phyloP scores from a whole-genome alignment of 2,797 vertebrate genomes.

The Protosalanx chinensis region DNA sequence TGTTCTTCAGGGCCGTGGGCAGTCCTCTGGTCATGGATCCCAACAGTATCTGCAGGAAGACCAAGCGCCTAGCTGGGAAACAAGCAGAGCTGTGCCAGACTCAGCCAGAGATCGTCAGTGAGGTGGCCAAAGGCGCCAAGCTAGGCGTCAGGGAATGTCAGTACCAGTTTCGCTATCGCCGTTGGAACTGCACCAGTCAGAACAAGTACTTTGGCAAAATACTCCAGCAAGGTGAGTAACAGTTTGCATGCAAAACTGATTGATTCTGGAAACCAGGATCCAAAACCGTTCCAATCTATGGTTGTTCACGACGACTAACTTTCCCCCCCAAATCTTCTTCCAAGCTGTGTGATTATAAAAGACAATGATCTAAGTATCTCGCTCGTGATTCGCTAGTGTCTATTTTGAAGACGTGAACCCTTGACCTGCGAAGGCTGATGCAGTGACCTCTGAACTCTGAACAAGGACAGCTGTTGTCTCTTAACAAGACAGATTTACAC shows the following conservation, averaged over 20 bases:
- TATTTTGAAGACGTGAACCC: constrained; percentile 31
- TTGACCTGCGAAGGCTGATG: constrained; percentile 50
- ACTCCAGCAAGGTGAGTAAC: constrained; percentile 90
- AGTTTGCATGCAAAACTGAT: neutral
- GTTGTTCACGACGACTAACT: neutral
- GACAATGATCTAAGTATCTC: constrained; percentile 14
- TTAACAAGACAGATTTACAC: constrained; percentile 65
- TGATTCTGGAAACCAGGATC: neutral
- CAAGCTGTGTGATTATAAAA: neutral
- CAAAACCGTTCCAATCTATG: neutral
- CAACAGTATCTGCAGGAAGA: constrained; percentile 98
- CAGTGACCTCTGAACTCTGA: constrained; percentile 53
- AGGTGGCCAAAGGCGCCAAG: constrained; percentile 92
- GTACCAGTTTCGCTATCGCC: constrained; percentile 94
- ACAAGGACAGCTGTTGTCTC: constrained; percentile 77
- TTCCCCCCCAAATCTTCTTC: neutral
- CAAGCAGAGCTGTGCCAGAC: constrained; percentile 95
- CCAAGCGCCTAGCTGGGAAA: constrained; percentile 88
- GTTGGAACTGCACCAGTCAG: constrained; percentile 99
- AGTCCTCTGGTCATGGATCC: constrained; percentile 99
- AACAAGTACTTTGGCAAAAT: constrained; percentile 98
- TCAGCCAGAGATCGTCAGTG: constrained; percentile 92
- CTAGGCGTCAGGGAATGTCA: constrained; percentile 94
- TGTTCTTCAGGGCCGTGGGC: constrained; percentile 89
- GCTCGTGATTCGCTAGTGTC: constrained; percentile 13